A percentile compares a stretch with the other conserved stretches of the same genome.
Conservation (phyloP, 2,888 invertebrate genomes). For the Melanchra persicariae region DNA sequence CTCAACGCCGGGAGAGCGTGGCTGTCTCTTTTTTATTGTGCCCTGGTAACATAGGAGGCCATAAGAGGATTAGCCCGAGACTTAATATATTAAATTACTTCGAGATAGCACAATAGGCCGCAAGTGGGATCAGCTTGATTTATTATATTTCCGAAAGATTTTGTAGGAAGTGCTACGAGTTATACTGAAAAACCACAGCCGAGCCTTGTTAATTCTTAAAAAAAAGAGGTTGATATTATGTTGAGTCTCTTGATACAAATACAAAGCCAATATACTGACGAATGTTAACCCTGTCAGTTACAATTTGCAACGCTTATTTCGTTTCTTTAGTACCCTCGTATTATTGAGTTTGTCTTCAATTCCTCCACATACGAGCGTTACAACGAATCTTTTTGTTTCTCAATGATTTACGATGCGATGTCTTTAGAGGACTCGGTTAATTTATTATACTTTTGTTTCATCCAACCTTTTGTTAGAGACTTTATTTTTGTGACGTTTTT, state of each 20-base stretch:
- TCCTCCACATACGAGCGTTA: conserved; percentile 44
- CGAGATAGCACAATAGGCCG: conserved; percentile 41
- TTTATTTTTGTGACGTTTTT: conserved; percentile 53
- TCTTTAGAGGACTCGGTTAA: conserved; percentile 63
- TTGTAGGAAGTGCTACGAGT: conserved; percentile 5
- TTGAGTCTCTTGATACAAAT: conserved; percentile 3
- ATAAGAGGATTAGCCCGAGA: conserved; percentile 55
- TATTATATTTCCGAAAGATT: conserved; percentile 28
- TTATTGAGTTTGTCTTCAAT: conserved; percentile 60
- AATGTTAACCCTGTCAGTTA: conserved; percentile 6
- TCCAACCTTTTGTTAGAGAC: conserved; percentile 56
- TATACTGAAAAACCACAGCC: not conserved
- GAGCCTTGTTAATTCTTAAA: not conserved
- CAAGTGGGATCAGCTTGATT: conserved; percentile 36
- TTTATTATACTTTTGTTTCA: conserved; percentile 66
- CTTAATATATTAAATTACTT: conserved; percentile 43
- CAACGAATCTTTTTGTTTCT: conserved; percentile 57
- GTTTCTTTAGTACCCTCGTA: conserved; percentile 39
- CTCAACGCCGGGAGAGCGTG: conserved; percentile 40
- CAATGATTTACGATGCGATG: conserved; percentile 65
- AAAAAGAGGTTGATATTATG: not conserved
- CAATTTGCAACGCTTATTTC: conserved; percentile 26
- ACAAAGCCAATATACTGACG: not conserved
- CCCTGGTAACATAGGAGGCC: conserved; percentile 45
- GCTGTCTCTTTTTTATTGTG: conserved; percentile 61